Conservation (phyloP, 2,797 vertebrate genomes). For the Siniperca undulata region DNA sequence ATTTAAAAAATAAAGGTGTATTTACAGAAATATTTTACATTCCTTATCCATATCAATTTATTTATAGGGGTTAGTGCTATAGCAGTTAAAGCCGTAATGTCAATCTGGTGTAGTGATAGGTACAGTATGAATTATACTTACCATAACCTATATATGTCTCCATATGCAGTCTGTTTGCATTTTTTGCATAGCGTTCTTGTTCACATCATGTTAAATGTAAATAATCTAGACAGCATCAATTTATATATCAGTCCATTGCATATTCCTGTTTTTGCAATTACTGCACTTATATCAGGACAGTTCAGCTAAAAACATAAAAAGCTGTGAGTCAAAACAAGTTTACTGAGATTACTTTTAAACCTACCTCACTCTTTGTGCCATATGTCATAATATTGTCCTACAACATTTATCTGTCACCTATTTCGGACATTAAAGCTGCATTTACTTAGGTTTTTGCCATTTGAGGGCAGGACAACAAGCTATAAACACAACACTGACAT, state of each 20-base stretch:
- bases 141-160: not conserved
- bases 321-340: too few species aligned
- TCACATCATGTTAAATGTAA: not conserved
- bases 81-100: conserved; percentile 1
- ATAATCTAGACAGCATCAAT: not conserved
- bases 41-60: conserved; percentile 6
- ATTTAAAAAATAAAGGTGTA: conserved; percentile 8
- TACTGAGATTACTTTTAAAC: not conserved
- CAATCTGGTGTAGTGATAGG: not conserved
- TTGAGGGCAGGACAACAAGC: not conserved
- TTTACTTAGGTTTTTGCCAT: not conserved
- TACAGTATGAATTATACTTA: conserved; percentile 7
- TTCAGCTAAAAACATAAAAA: not conserved
- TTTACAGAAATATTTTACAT: not conserved
- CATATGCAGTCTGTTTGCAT: not conserved
- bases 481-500: not conserved
- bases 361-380: not conserved
- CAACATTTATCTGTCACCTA: not conserved
- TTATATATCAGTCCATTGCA: not conserved
- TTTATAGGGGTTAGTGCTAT: not conserved
- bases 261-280: not conserved
- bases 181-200: not conserved
- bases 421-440: not conserved
- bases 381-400: not conserved
- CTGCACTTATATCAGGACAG: not conserved